These are phyloP conservation scores for Xanthostigma xanthostigma DNA, from an alignment of 2,888 invertebrate species.

Conservation along the genomic window DNA sequence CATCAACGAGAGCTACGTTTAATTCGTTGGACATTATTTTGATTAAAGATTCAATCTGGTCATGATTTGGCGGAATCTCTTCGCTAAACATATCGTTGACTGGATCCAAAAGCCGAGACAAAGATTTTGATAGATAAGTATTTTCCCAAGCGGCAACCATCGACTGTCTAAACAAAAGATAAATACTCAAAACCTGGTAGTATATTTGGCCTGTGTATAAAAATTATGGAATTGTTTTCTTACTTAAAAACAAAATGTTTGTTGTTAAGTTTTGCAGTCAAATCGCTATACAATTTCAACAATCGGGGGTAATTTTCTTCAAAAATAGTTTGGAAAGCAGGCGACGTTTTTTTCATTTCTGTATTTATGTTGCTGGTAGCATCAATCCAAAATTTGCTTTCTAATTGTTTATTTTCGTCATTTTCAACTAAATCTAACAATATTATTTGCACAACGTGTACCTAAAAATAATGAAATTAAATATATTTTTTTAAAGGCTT, in stretches of 20 bases:
- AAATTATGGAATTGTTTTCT: slow-evolving; percentile 10
- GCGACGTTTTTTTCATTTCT: slow-evolving; percentile 37
- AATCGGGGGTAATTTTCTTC: slow-evolving; percentile 81
- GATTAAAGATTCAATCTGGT: slow-evolving; percentile 60
- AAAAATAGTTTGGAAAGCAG: slow-evolving; percentile 59
- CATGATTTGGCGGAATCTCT: slow-evolving; percentile 50
- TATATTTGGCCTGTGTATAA: slow-evolving; percentile 1
- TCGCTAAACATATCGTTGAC: slow-evolving; percentile 69
- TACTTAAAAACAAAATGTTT: slow-evolving; percentile 42
- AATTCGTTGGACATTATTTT: slow-evolving; percentile 59
- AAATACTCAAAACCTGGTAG: not conserved
- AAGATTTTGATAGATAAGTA: slow-evolving; percentile 68
- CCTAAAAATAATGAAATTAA: slow-evolving; percentile 22
- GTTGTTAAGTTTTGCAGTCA: slow-evolving; percentile 52
- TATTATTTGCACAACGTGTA: slow-evolving; percentile 33
- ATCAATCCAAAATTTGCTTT: slow-evolving; percentile 36
- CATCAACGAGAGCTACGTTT: slow-evolving; percentile 73
- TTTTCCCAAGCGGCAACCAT: slow-evolving; percentile 64
- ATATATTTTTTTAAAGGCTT: slow-evolving; percentile 11
- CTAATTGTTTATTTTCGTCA: slow-evolving; percentile 31
- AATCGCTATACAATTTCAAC: slow-evolving; percentile 63
- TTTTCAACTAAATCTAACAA: slow-evolving; percentile 30
- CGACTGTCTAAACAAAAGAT: slow-evolving; percentile 27
- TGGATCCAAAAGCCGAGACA: slow-evolving; percentile 68
- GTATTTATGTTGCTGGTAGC: slow-evolving; percentile 31